These are phyloP conservation scores for Sinocyclocheilus anophthalmus DNA, from an alignment of 2,113 vertebrate species.

Conservation along the genomic window DNA sequence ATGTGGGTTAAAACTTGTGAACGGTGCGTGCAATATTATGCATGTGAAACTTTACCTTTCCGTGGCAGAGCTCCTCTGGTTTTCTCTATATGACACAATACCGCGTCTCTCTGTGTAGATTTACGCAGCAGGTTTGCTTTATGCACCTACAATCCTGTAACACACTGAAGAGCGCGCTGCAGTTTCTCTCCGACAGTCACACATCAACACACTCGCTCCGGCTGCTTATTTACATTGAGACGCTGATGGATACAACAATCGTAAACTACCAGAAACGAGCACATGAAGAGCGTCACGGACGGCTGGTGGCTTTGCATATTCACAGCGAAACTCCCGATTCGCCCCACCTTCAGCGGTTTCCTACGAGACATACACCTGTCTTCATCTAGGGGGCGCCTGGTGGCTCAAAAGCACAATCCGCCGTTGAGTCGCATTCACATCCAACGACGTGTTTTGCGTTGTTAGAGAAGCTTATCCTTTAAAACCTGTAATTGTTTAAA, in stretches of 20 bases:
- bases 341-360: slow-evolving; percentile 49
- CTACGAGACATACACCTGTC: not conserved
- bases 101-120: slow-evolving; percentile 23
- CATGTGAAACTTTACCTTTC: slow-evolving; percentile 49
- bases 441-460: not conserved
- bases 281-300: slow-evolving; percentile 24
- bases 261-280: slow-evolving; percentile 28
- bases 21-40: not conserved
- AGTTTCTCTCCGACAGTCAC: not conserved
- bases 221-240: not conserved
- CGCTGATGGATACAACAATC: not conserved
- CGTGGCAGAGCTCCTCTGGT: not conserved
- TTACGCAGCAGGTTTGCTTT: slow-evolving; percentile 25
- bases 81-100: slow-evolving; percentile 28
- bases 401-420: not conserved
- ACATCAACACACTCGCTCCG: not conserved
- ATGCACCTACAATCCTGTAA: slow-evolving; percentile 15
- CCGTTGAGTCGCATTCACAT: not conserved
- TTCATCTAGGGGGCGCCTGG: not conserved
- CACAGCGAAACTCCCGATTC: slow-evolving; percentile 40
- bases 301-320: slow-evolving; percentile 53
- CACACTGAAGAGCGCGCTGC: not conserved
- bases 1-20: not conserved
- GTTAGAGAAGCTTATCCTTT: not conserved
- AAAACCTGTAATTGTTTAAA: not conserved